Conservation (phyloP, 2,797 vertebrate species). For the Danio aesculapii region DNA sequence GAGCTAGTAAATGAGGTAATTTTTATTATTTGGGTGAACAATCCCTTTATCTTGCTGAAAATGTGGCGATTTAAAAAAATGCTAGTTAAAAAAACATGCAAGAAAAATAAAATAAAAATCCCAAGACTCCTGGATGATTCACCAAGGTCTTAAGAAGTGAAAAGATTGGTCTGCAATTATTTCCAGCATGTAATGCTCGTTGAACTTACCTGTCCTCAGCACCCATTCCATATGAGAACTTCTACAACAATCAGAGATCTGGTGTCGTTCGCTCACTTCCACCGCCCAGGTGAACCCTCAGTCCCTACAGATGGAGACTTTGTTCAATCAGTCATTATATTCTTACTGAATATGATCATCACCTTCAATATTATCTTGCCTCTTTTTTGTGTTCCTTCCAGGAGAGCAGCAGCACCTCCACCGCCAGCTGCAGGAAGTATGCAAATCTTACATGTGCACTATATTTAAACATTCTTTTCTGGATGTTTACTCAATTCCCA, state of each 20-base stretch:
- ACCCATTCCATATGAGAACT: slow-evolving; percentile 90
- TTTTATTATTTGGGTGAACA: no score
- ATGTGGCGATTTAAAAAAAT: no score
- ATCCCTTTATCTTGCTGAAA: no score
- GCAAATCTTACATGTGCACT: slow-evolving; percentile 30
- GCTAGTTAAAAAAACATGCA: no score
- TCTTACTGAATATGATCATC: not conserved
- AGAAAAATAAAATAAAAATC: no score
- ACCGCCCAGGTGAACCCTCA: slow-evolving; percentile 66
- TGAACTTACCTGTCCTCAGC: slow-evolving; percentile 70
- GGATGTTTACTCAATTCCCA: not conserved
- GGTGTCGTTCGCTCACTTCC: slow-evolving; percentile 57
- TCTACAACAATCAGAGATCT: slow-evolving; percentile 84
- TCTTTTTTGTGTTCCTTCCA: slow-evolving; percentile 61
- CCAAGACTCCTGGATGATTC: no score
- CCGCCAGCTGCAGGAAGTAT: slow-evolving; percentile 77
- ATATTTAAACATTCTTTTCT: not conserved
- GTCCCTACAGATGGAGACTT: not conserved
- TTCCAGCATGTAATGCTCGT: not conserved
- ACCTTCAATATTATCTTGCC: not conserved
- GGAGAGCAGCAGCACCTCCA: slow-evolving; percentile 81
- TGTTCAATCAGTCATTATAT: not conserved
- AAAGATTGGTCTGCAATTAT: no score
- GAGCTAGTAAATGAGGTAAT: no score
- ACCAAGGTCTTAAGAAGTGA: no score